A percentile compares a stretch with the other conserved stretches of the same genome.
Evolutionary conservation across 2,797 vertebrate species (phyloP).

Genomic region (Chrysocyon brachyurus): DNA sequence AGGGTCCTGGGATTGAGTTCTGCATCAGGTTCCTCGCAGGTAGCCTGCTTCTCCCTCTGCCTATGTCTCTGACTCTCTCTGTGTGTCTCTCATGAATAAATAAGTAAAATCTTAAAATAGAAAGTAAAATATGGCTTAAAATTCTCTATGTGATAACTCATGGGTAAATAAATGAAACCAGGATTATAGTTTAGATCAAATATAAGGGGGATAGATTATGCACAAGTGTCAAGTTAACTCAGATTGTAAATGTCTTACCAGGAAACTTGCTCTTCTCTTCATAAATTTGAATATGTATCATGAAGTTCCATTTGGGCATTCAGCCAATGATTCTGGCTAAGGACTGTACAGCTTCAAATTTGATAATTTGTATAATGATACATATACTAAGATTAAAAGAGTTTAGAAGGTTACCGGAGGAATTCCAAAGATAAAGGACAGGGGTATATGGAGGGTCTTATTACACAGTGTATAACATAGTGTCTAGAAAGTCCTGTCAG

Average conservation of each 20-base stretch:
- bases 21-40: too few relatives aligned
- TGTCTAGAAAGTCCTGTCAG: conserved; percentile 46
- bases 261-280: not conserved
- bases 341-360: not conserved
- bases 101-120: not conserved
- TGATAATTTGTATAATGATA: conserved; percentile 45
- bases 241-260: not conserved
- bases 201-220: not conserved
- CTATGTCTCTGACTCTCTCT: too few relatives aligned
- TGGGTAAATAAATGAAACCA: not conserved
- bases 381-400: conserved; percentile 14
- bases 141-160: not conserved
- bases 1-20: too few relatives aligned
- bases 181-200: not conserved
- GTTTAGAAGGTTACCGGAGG: not conserved
- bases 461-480: not conserved
- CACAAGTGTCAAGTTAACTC: not conserved
- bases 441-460: not conserved
- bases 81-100: too few relatives aligned
- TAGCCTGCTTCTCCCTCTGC: too few relatives aligned
- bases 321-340: not conserved
- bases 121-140: not conserved
- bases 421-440: conserved; percentile 6
- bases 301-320: not conserved
- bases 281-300: not conserved